Evolutionary conservation across 2,113 vertebrate species (phyloP).

Genomic region (Silurus glanis): DNA sequence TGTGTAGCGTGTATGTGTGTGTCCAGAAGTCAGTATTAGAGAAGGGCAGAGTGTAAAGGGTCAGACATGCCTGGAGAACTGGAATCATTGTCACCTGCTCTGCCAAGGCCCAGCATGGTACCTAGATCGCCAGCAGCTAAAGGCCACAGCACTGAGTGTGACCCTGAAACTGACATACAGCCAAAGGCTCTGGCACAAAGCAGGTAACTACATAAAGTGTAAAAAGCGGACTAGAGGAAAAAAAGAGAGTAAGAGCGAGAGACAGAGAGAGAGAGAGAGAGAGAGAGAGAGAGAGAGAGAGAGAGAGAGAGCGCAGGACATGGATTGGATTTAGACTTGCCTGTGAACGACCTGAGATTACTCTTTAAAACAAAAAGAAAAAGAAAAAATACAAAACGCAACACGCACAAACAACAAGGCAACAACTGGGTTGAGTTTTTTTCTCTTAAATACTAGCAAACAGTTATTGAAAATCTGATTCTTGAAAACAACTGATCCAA

Average conservation of each 20-base stretch:
- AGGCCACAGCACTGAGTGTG: constrained; percentile 34
- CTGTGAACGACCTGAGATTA: background rate
- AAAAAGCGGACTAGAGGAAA: background rate
- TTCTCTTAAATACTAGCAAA: background rate
- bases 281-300: no score
- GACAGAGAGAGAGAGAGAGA: no score
- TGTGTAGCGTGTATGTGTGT: constrained; percentile 4
- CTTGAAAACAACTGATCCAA: background rate
- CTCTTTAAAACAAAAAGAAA: no score
- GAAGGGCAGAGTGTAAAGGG: background rate
- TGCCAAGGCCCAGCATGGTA: constrained; percentile 40
- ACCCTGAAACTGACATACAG: constrained; percentile 28
- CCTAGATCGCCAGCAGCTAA: constrained; percentile 15
- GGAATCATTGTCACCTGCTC: constrained; percentile 38
- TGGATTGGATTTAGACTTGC: background rate
- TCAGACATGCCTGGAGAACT: constrained; percentile 19
- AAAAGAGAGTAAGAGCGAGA: background rate
- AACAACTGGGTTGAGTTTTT: background rate
- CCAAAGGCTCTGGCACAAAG: constrained; percentile 31
- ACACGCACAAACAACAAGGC: background rate
- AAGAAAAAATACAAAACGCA: no score
- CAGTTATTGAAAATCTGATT: background rate
- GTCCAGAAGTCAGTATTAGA: constrained; percentile 9
- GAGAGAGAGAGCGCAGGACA: background rate
- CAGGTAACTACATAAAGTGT: constrained; percentile 11